phyloP scores from a whole-genome alignment of 2,113 vertebrate species.

The Hymenochirus boettgeri region DNA sequence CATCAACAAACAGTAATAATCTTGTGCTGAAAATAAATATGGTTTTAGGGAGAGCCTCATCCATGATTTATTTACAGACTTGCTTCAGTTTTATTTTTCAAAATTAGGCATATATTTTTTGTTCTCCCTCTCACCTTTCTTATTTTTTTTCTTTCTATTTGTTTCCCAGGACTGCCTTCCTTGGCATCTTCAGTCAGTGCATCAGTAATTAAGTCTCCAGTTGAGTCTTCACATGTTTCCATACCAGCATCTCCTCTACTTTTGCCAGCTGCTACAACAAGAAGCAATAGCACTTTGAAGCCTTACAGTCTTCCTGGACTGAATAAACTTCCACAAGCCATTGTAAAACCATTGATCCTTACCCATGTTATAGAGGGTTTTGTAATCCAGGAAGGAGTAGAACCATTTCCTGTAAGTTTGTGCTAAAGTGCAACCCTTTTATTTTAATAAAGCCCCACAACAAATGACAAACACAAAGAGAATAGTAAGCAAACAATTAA shows the following conservation, averaged over 20 bases:
- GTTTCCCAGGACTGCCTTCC: slow-evolving; percentile 54
- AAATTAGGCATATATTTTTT: too few species aligned
- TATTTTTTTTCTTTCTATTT: slow-evolving; percentile 17
- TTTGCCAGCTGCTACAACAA: slow-evolving; percentile 70
- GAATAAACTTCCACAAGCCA: slow-evolving; percentile 75
- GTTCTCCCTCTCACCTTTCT: too few species aligned
- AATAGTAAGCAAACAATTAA: too few species aligned
- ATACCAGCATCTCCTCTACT: slow-evolving; percentile 69
- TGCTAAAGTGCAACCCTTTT: too few species aligned
- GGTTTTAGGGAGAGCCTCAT: too few species aligned
- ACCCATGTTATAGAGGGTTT: slow-evolving; percentile 96
- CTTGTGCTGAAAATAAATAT: too few species aligned
- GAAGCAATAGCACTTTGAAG: slow-evolving; percentile 66
- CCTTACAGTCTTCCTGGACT: slow-evolving; percentile 66
- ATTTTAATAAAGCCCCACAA: too few species aligned
- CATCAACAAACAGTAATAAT: too few species aligned
- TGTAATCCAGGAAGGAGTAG: slow-evolving; percentile 93
- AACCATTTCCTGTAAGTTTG: slow-evolving; percentile 87
- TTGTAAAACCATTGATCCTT: slow-evolving; percentile 81
- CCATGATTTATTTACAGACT: too few species aligned
- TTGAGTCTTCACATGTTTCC: slow-evolving; percentile 69
- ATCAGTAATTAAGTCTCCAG: slow-evolving; percentile 73
- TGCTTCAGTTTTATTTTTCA: too few species aligned
- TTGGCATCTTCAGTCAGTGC: slow-evolving; percentile 68
- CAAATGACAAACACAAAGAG: too few species aligned